phyloP scores from a whole-genome alignment of 2,113 vertebrate species.

The Myotis lucifugus region DNA sequence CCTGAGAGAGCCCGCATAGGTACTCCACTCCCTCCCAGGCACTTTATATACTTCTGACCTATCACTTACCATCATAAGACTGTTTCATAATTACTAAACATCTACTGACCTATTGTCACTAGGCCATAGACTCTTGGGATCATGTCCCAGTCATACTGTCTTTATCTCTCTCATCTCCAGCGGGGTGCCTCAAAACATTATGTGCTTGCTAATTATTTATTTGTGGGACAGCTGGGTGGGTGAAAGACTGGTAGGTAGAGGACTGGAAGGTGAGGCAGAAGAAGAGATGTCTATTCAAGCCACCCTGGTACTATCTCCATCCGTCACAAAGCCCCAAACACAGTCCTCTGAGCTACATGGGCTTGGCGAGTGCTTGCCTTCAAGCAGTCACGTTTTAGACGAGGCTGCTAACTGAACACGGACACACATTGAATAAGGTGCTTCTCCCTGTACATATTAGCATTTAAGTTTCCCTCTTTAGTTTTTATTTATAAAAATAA shows the following conservation, averaged over 20 bases:
- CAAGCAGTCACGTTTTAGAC: not conserved
- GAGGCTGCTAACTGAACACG: not conserved
- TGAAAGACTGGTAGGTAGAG: not conserved
- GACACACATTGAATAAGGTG: not conserved
- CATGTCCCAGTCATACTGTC: not conserved
- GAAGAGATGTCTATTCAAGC: not conserved
- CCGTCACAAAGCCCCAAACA: not conserved
- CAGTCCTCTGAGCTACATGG: fast-evolving
- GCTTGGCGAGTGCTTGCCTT: not conserved
- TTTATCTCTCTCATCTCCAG: not conserved
- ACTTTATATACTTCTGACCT: not conserved
- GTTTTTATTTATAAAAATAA: not conserved
- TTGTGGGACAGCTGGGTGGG: not conserved
- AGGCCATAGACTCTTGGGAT: not conserved
- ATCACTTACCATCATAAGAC: not conserved
- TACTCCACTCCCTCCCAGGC: not conserved
- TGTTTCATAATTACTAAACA: not conserved
- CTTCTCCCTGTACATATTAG: not conserved
- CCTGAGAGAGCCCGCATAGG: not conserved
- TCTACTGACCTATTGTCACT: not conserved
- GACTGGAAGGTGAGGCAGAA: not conserved
- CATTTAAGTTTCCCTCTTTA: not conserved
- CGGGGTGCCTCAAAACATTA: not conserved
- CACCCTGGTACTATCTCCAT: not conserved
- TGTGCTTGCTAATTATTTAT: not conserved